phyloP scores from a whole-genome alignment of 2,797 vertebrate genomes.

The Momotus momota region DNA sequence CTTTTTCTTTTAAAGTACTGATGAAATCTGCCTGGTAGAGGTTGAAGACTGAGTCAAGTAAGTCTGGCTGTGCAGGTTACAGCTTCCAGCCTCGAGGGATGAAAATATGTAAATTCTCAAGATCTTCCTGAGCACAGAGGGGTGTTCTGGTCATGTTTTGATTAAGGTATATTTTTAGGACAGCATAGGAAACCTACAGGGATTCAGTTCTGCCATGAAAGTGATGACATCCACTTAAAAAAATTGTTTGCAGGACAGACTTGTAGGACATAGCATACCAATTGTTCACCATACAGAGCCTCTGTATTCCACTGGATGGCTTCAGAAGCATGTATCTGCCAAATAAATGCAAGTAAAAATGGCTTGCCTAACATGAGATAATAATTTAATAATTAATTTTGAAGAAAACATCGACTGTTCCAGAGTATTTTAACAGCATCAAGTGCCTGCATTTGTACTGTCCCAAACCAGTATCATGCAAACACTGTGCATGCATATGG shows the following conservation, averaged over 20 bases:
- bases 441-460: accelerated
- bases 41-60: background rate
- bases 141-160: background rate
- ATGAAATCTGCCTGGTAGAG: background rate
- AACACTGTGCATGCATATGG: background rate
- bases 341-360: background rate
- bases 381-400: background rate
- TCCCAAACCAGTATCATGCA: background rate
- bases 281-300: background rate
- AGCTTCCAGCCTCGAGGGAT: background rate
- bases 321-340: background rate
- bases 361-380: background rate
- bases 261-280: background rate
- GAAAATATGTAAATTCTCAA: background rate
- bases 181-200: background rate
- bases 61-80: background rate
- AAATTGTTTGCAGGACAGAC: background rate
- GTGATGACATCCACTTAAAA: background rate
- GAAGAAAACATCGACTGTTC: background rate
- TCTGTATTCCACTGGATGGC: background rate
- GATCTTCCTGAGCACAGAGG: background rate
- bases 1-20: background rate
- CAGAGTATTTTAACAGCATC: background rate
- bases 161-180: background rate
- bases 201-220: background rate